A percentile compares a stretch with the other conserved stretches of the same genome.
phyloP scores from a whole-genome alignment of 2,888 invertebrate genomes.

The Amaurobius ferox region DNA sequence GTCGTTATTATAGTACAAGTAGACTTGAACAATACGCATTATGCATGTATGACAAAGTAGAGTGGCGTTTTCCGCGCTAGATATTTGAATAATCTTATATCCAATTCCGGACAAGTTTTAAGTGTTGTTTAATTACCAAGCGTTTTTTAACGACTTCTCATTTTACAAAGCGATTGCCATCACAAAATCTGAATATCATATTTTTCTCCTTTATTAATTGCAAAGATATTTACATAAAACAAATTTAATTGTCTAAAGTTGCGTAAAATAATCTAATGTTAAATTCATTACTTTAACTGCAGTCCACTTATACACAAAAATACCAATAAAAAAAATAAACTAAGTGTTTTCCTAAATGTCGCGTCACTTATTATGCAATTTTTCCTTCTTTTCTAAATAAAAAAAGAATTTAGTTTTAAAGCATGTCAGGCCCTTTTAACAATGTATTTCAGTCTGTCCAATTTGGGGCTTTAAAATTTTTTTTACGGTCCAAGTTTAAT shows the following conservation, averaged over 20 bases:
- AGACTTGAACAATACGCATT: no score
- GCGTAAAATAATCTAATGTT: constrained; percentile 1
- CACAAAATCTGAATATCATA: neutral
- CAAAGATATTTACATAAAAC: neutral
- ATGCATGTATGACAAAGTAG: no score
- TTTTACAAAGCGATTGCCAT: neutral
- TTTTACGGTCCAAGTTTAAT: constrained; percentile 48
- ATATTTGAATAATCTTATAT: no score
- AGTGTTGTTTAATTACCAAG: neutral
- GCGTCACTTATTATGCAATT: constrained; percentile 14
- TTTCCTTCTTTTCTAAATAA: neutral
- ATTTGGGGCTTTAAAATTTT: constrained; percentile 56
- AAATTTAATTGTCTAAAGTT: neutral
- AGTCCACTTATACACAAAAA: neutral
- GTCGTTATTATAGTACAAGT: no score
- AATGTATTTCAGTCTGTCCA: constrained; percentile 66
- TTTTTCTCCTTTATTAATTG: neutral
- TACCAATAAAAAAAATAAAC: neutral
- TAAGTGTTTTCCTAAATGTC: neutral
- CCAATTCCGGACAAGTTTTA: no score
- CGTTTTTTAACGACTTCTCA: neutral
- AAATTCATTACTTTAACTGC: neutral
- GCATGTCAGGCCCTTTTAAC: constrained; percentile 63
- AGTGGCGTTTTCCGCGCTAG: no score
- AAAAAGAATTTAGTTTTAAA: constrained; percentile 7